Evolutionary conservation across 2,113 vertebrate species (phyloP), one percentile per base, ranked within the genome.

Genomic region (Marcusenius ussheri): DNA sequence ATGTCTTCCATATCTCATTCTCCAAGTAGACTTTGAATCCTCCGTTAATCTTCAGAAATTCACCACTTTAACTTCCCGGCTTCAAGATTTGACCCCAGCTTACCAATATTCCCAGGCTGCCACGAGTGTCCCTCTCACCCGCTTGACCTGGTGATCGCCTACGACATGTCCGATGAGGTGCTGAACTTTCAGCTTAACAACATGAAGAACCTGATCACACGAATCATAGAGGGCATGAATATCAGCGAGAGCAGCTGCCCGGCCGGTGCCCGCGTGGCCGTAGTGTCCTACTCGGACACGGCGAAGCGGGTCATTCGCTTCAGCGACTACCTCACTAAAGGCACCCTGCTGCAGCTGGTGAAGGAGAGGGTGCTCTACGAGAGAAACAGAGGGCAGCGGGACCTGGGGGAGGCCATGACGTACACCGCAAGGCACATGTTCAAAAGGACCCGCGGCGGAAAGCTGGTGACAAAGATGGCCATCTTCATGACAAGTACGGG

Each of bases 401-500:
- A 95, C n/a, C 87, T 93, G 1, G 93, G 92, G 45, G 58, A 1
- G 11, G 92, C 85, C 0, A 95, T 95, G 95, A 91, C 88, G 27
- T 95, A 95, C 0, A 27, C 95, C 27, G 89, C 93, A 62, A 93
- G 91, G 83, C 92, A 95, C 0, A 2, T 94, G 89, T 96, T 96
- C 92, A 95, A 95, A 58, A 90, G 94, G 31, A 92, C 88, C 1
- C 91, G 93, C 0, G 88, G 91, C 0, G 93, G 92, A 46, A 0
- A 87, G 10, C 91, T 91, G 53, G 49, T 94, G 0, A 92, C 93
- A 74, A 94, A 92, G 90, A 91, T 93, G 6, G 91, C 93, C 88
- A 87, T 95, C 0, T 89, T 95, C 87, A 94, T 96, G 86, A 94
- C 93, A 58, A 47, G 88, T 0, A 93, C 0, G 51, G 51, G 1